These are phyloP conservation scores for Pteruthius melanotis DNA, from an alignment of 2,113 vertebrate genomes.

Conservation along the genomic window DNA sequence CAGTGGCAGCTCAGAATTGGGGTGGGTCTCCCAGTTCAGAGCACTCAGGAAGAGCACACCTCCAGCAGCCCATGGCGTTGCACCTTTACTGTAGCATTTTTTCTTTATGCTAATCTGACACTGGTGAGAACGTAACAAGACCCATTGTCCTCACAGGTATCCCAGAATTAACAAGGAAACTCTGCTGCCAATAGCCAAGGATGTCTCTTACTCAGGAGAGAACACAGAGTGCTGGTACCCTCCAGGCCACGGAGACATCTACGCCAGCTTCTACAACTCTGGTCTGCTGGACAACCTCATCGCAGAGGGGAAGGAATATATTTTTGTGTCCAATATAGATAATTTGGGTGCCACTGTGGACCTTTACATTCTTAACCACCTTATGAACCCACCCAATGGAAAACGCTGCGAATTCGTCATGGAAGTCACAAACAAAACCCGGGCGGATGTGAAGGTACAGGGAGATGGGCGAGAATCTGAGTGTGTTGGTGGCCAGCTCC, in stretches of 20 bases:
- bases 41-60: background rate
- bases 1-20: background rate
- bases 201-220: constrained; percentile 81
- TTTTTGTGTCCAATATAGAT: constrained; percentile 98
- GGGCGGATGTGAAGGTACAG: constrained; percentile 94
- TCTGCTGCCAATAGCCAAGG: constrained; percentile 88
- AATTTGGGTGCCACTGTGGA: constrained; percentile 97
- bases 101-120: background rate
- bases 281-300: constrained; percentile 89
- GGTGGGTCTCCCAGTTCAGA: background rate
- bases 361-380: constrained; percentile 93
- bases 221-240: constrained; percentile 94
- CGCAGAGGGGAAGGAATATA: constrained; percentile 90
- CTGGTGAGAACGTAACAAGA: background rate
- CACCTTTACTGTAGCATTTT: background rate
- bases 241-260: constrained; percentile 94
- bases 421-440: constrained; percentile 98
- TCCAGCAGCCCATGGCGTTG: background rate
- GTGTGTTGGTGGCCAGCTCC: background rate
- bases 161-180: constrained; percentile 96
- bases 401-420: constrained; percentile 94
- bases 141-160: constrained; percentile 75
- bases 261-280: constrained; percentile 91
- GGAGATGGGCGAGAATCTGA: background rate
- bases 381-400: constrained; percentile 89